These are phyloP conservation scores for Agrenia bidenticulata DNA, from an alignment of 2,888 invertebrate species.

Conservation along the genomic window DNA sequence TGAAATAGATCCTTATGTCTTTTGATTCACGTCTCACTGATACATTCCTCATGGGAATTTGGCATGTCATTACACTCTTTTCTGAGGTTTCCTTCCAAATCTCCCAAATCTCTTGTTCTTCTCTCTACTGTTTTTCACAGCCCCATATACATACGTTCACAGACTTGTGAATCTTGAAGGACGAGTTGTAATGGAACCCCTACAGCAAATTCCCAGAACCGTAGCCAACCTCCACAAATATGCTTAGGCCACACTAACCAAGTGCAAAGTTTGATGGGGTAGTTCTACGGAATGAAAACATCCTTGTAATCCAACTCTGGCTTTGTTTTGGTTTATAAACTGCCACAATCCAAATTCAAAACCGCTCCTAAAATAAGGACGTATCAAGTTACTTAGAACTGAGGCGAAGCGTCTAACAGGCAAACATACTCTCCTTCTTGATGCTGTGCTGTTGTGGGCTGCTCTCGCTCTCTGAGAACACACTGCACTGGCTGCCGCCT, in stretches of 20 bases:
- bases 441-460: too few relatives aligned
- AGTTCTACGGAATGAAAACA: constrained; percentile 5
- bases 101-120: constrained; percentile 12
- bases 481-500: too few relatives aligned
- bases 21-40: constrained; percentile 21
- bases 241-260: too few relatives aligned
- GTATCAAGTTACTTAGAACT: constrained; percentile 12
- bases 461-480: too few relatives aligned
- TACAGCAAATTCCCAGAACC: background rate
- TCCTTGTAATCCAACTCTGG: constrained; percentile 15
- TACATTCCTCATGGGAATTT: constrained; percentile 24
- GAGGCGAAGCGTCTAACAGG: background rate
- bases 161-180: background rate
- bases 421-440: too few relatives aligned
- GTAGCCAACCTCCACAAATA: background rate
- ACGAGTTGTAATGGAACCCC: constrained; percentile 14
- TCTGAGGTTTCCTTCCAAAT: constrained; percentile 11
- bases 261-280: background rate
- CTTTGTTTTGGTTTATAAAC: constrained; percentile 23
- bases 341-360: constrained; percentile 12
- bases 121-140: background rate
- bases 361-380: constrained; percentile 20
- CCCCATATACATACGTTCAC: background rate
- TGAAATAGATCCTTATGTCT: constrained; percentile 18
- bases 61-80: constrained; percentile 23